Base-by-base conservation (phyloP, 2,113 vertebrate genomes). In the Tragelaphus imberbis region DNA sequence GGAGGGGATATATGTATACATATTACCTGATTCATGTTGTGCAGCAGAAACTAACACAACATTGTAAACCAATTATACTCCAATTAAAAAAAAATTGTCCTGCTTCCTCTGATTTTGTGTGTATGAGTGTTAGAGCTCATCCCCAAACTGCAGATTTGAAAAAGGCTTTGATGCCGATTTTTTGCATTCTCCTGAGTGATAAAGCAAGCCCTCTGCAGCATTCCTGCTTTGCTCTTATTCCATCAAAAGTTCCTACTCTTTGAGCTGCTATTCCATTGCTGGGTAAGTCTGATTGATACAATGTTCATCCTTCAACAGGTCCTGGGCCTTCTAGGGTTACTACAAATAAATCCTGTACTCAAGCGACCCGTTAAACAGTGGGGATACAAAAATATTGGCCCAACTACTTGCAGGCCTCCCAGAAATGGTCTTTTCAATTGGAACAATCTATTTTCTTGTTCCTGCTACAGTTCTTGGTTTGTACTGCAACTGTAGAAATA, bases 401-500 rank as follows among this genome's bases (percentile, higher is more conserved):
- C 61, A n/a, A 61, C 55, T 58, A 49, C 56, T 95, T n/a, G 30
- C 44, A 94, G n/a, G 21, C 15, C 53, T 95, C 80, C 68, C 87
- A 89, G 88, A 96, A 93, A 89, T 2, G 14, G 56, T 61, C 49
- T 93, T 84, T 88, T 71, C 47, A 59, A 53, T 71, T 44, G 71
- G 53, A 95, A 93, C 47, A 58, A 80, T 86, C 30, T 47, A 81
- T 55, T 90, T 97, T 81, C 40, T 87, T 6, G 0, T 93, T 88
- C 55, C 44, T 71, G 25, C 84, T 87, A 7, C 27, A 56, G 23
- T 51, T 80, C 58, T 88, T 88, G 58, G 25, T 84, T 94, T 92
- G 59, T 84, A 92, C 58, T 40, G 28, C 79, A 96, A 75, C 68
- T 44, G 4, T 12, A 80, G 79, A 97, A 95, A 95, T 91, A 88